phyloP scores from a whole-genome alignment of 2,113 vertebrate genomes.

The Nettapus auritus region DNA sequence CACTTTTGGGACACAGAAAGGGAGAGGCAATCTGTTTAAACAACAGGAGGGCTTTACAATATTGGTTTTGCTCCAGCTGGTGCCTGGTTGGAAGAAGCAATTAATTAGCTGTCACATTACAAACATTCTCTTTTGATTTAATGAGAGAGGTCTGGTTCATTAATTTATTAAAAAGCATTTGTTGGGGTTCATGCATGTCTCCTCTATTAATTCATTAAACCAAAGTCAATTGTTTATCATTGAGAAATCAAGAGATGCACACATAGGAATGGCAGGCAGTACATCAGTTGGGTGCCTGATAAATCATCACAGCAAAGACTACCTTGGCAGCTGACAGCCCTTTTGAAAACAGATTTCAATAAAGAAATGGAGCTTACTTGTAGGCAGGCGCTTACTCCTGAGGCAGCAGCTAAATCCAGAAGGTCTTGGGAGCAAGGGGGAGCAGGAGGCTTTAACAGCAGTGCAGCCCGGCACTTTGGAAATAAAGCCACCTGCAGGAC shows the following conservation, averaged over 20 bases:
- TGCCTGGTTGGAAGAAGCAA: not conserved
- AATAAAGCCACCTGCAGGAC: slow-evolving; percentile 69
- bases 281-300: not conserved
- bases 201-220: not conserved
- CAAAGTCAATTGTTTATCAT: not conserved
- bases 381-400: slow-evolving; percentile 3
- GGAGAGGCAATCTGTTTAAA: not conserved
- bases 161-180: not conserved
- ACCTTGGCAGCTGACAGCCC: not conserved
- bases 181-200: not conserved
- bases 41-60: not conserved
- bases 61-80: not conserved
- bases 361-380: slow-evolving; percentile 73
- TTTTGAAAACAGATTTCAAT: not conserved
- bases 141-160: not conserved
- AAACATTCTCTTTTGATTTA: not conserved
- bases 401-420: slow-evolving; percentile 42
- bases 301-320: not conserved
- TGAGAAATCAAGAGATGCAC: not conserved
- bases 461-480: slow-evolving; percentile 20
- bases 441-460: slow-evolving; percentile 33
- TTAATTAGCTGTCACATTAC: not conserved
- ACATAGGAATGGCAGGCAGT: not conserved
- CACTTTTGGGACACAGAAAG: not conserved
- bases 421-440: slow-evolving; percentile 37